Evolutionary conservation across 2,797 vertebrate genomes (phyloP), one percentile per base, ranked within the genome.

Genomic region (Pelodytes ibericus): DNA sequence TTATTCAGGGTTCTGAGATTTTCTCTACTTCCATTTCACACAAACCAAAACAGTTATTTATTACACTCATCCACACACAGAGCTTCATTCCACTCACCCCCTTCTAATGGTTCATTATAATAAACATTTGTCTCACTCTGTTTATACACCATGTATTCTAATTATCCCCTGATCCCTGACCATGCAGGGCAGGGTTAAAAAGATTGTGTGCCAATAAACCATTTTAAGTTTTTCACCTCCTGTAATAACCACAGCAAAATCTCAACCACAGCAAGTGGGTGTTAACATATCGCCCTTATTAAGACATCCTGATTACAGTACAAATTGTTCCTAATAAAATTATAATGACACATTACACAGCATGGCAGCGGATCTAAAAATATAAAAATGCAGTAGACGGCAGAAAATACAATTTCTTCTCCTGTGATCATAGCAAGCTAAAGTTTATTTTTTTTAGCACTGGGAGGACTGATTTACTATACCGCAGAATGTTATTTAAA

Each of bases 321-420:
- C 59, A 72, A 49, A 44, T 53, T 26, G 71, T 64, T 53, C 71
- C 33, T 53, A 63, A 63, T 63, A 63, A 51, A 27, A 51, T n/a
- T 27, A 63, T 72, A 56, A 71, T 59, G 68, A 72, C 71, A 71
- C 33, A 53, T 33, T 51, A 25, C n/a, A 30, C 25, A 51, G 51
- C 10, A 26, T 18, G 16, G 16, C 13, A n/a, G 71, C n/a, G 30
- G n/a, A 44, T 30, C 60, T 64, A 63, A 24, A 63, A 51, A 59
- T 57, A 69, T 22, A 69, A 62, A n/a, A 62, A 61, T 72, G 70
- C 70, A 44, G 24, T 11, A 29, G 9, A 49, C 39, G 15, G 58
- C 58, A 49, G 15, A 72, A 62, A 62, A 15, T 11, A 51, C 9
- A 9, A 49, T 31, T 70, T 33, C 49, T 47, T 60, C 2, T 13